Evolutionary conservation across 2,888 invertebrate species (phyloP), one percentile per base, ranked within the genome.

Genomic region (Copidosoma aretas): DNA sequence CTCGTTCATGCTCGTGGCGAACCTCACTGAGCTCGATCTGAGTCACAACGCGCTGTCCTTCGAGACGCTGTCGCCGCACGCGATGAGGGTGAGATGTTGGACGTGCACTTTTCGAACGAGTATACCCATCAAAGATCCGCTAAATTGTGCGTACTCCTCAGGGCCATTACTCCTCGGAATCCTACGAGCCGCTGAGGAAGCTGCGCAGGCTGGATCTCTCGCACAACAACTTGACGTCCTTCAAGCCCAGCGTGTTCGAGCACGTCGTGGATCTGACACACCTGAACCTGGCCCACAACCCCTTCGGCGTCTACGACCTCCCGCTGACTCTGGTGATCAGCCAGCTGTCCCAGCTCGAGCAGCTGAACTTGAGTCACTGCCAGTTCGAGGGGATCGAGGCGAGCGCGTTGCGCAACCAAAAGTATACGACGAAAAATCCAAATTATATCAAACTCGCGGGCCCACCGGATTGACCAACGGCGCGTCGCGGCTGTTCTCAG

Each of bases 181-280:
- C 86, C 59, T 89, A 87, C 73, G 86, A 89, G 72, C 91, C 91
- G 0, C 81, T 91, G 22, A 81, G 80, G 22, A 83, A 87, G 0
- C 83, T 93, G 79, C 85, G 85, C 56, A 85, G 85, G 8, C 83
- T 93, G 21, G 87, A 89, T 77, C 83, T 95, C 70, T 90, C 90
- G 0, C 81, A 89, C 78, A 95, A 95, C 80, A 85, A 87, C 24
- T 81, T 94, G 0, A 91, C 92, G 75, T 88, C 89, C 0, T 81
- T 94, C n/a, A 81, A 91, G 77, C 86, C 86, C 60, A 91, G 93
- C 78, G 77, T 93, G 1, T 94, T 96, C 80, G 91, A 91, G 75
- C 93, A 95, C 78, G 82, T 91, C 4, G 87, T 89, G 0, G 86
- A 88, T 59, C 79, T 96, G 49, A 89, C 89, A 74, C 86, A 87